Evolutionary conservation across 2,797 vertebrate genomes (phyloP).

Genomic region (Myotis vivesi): DNA sequence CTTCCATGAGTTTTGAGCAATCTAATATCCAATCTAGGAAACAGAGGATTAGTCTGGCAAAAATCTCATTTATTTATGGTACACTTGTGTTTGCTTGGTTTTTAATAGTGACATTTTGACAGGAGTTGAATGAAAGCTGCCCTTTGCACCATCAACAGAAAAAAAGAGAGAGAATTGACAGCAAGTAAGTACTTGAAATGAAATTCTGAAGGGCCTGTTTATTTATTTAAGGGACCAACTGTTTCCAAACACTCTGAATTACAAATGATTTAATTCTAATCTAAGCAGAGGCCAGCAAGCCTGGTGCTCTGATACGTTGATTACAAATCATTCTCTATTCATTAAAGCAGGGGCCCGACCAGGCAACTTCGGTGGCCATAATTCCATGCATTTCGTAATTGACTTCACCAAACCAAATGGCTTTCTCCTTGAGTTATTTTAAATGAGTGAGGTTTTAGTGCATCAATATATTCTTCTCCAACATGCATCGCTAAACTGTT

Average conservation of each 20-base stretch:
- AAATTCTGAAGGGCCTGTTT: slow-evolving; percentile 33
- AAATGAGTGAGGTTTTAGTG: not conserved
- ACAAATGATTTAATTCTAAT: slow-evolving; percentile 41
- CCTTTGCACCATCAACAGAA: not conserved
- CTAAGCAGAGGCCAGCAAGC: slow-evolving; percentile 22
- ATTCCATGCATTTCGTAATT: slow-evolving; percentile 29
- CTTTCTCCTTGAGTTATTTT: slow-evolving; percentile 36
- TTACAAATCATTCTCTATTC: slow-evolving; percentile 47
- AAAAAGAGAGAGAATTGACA: slow-evolving; percentile 4
- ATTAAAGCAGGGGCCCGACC: not conserved
- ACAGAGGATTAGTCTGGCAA: not conserved
- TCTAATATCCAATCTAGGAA: not conserved
- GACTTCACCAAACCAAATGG: not conserved
- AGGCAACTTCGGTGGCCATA: not conserved
- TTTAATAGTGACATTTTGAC: slow-evolving; percentile 53
- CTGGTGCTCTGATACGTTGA: slow-evolving; percentile 12
- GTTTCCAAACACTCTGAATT: slow-evolving; percentile 53
- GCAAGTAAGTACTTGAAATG: slow-evolving; percentile 36
- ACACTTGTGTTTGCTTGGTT: not conserved
- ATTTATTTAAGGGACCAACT: slow-evolving; percentile 39
- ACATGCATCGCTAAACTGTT: not conserved
- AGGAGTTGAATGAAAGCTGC: not conserved
- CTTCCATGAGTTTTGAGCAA: not conserved
- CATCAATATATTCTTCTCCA: not conserved
- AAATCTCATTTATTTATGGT: not conserved